Base-by-base conservation (phyloP, 2,888 invertebrate species). In the Heteropelma amictum region DNA sequence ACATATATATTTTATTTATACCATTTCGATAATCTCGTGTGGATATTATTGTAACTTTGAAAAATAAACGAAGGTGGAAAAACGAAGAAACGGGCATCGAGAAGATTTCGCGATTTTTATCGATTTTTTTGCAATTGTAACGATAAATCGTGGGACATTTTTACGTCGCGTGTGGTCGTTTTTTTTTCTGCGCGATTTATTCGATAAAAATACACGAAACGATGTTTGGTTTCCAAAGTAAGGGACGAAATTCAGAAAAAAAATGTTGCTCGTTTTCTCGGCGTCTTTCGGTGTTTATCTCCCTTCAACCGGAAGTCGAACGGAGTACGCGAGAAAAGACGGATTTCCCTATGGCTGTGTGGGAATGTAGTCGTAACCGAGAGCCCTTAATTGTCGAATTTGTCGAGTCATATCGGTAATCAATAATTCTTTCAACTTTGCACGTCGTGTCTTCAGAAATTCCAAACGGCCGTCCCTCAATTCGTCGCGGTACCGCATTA, bases 301-400 rank as follows among this genome's bases (percentile, higher is more conserved):
- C n/a, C n/a, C n/a, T n/a, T n/a, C n/a, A n/a, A 40, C 1, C 21
- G n/a, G 30, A 53, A 10, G 17, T 26, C n/a, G 17, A 12, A 26
- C 14, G 12, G 5, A 38, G 35, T 17, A 30, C 26, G 33, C 69
- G 68, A 73, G 45, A 78, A 77, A 77, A 56, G 28, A 54, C n/a
- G n/a, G n/a, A 38, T 61, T 58, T 64, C 17, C 49, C 61, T 80
- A 85, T 68, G 79, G 72, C 47, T 82, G 81, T 35, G 84, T 82
- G 47, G 79, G 79, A 79, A 83, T 77, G 72, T 80, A 83, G 73
- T 79, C 82, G 77, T 81, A 81, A 63, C 81, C 82, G 67, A 72
- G 58, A 72, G 78, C 76, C 47, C 82, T 78, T 64, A 82, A 73
- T 47, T 54, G 71, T 70, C 77, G 78, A 74, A 77, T 79, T 58